Evolutionary conservation across 2,888 invertebrate genomes (phyloP).

Genomic region (Cordylochernes scorpioides): DNA sequence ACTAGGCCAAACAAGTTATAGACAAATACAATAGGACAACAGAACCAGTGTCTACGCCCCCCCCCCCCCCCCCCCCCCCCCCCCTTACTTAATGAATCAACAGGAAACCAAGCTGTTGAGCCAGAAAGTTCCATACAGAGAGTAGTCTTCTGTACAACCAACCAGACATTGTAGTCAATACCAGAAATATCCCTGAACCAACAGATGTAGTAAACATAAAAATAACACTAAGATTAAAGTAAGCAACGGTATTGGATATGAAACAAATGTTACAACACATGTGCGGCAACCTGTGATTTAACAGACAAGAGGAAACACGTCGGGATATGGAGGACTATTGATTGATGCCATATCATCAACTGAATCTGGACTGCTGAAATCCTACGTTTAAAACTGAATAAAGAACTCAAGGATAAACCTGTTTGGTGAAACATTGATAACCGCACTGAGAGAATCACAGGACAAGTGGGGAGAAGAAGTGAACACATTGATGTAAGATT

Average conservation of each 20-base stretch:
- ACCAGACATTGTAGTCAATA: neutral
- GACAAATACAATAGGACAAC: neutral
- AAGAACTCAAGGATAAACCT: neutral
- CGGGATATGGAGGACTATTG: neutral
- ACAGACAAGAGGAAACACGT: neutral
- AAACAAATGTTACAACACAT: neutral
- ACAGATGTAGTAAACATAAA: neutral
- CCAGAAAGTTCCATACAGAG: neutral
- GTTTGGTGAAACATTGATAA: neutral
- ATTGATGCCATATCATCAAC: neutral
- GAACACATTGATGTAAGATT: neutral
- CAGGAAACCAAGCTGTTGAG: neutral
- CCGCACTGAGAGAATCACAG: neutral
- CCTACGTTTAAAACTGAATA: neutral
- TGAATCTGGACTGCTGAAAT: neutral
- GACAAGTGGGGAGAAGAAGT: neutral
- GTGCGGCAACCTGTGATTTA: neutral
- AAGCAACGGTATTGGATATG: neutral
- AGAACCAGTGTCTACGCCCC: neutral
- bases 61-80: too few relatives aligned
- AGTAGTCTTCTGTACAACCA: neutral
- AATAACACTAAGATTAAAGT: neutral
- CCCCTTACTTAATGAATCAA: neutral
- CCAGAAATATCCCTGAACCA: neutral
- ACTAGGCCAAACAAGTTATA: neutral